A percentile compares a stretch with the other conserved stretches of the same genome.
These are phyloP conservation scores for Scartelaos histophorus DNA, from an alignment of 2,113 vertebrate species.

Conservation along the genomic window DNA sequence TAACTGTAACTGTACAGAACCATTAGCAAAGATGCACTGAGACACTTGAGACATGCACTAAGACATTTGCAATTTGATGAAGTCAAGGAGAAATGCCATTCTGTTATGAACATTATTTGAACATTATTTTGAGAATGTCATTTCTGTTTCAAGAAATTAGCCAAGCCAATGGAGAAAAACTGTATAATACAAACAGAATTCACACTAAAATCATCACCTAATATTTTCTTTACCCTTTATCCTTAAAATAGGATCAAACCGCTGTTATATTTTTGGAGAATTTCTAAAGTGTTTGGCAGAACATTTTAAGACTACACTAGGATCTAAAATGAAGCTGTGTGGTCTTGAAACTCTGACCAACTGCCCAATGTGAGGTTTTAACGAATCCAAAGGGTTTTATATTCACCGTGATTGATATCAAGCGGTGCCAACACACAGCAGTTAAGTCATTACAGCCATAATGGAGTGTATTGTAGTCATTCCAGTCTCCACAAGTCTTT, in stretches of 20 bases:
- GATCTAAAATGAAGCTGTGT: conserved; percentile 11
- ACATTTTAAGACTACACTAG: neutral
- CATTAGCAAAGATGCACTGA: too few relatives aligned
- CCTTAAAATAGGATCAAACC: too few relatives aligned
- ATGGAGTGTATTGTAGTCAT: neutral
- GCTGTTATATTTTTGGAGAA: too few relatives aligned
- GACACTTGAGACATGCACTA: too few relatives aligned
- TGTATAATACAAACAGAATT: neutral
- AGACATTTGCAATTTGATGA: too few relatives aligned
- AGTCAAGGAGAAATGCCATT: too few relatives aligned
- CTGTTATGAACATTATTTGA: too few relatives aligned
- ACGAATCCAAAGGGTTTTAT: neutral
- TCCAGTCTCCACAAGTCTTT: neutral
- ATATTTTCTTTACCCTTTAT: neutral
- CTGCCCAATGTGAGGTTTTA: neutral
- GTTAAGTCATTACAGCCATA: neutral
- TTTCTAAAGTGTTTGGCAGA: neutral
- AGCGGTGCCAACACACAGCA: neutral
- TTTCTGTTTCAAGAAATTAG: too few relatives aligned
- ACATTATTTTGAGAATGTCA: too few relatives aligned
- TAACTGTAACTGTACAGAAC: too few relatives aligned
- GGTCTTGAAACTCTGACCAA: conserved; percentile 7
- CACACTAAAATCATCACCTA: neutral
- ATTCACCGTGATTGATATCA: neutral
- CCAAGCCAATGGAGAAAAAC: too few relatives aligned